Conservation (phyloP, 2,888 invertebrate species). For the Lamellibrachia columna region DNA sequence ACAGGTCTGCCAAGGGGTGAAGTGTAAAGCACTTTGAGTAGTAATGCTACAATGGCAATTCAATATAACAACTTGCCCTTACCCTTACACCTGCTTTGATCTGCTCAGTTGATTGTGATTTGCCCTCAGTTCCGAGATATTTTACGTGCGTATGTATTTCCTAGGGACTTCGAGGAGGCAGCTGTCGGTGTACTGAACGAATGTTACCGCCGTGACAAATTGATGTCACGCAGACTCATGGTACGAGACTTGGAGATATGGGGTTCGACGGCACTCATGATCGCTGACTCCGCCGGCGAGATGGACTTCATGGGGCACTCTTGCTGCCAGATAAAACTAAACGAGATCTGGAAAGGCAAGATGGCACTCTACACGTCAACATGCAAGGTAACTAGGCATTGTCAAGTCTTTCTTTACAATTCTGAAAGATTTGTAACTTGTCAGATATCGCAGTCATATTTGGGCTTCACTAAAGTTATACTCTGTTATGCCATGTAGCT, state of each 20-base stretch:
- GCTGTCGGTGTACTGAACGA: constrained; percentile 58
- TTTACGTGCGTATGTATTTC: not conserved
- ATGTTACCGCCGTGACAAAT: constrained; percentile 59
- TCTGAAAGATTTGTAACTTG: too few relatives aligned
- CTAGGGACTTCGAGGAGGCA: constrained; percentile 53
- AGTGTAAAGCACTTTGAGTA: not conserved
- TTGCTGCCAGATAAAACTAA: constrained; percentile 64
- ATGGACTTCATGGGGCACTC: constrained; percentile 65
- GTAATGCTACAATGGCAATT: not conserved
- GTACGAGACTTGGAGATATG: constrained; percentile 52
- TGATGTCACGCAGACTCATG: constrained; percentile 55
- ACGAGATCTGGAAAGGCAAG: constrained; percentile 63
- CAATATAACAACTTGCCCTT: not conserved
- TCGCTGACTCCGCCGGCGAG: constrained; percentile 58
- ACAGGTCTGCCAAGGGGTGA: not conserved
- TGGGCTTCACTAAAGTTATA: too few relatives aligned
- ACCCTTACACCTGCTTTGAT: too few relatives aligned
- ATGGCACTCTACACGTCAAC: constrained; percentile 62
- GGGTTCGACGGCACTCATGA: constrained; percentile 54
- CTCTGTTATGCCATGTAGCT: too few relatives aligned
- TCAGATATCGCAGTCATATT: too few relatives aligned
- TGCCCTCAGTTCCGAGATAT: too few relatives aligned
- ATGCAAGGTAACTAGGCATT: constrained; percentile 52
- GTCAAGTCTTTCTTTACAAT: not conserved
- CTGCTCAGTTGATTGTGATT: too few relatives aligned